Evolutionary conservation across 2,888 invertebrate species (phyloP), one percentile per base, ranked within the genome.

Genomic region (Pandemis corylana): DNA sequence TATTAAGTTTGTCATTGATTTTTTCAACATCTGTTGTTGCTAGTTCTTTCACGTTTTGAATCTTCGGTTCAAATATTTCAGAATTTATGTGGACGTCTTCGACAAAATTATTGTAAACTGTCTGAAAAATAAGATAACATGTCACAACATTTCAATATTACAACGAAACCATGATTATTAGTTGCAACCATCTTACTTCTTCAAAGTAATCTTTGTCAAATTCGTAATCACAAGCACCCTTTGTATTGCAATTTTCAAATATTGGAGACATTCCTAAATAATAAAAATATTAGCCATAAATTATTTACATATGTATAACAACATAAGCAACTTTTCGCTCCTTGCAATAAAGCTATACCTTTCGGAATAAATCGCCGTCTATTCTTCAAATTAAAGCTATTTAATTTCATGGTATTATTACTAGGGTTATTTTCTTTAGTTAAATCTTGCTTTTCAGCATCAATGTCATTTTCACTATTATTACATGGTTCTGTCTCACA

Each of bases 281-380:
- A 65, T 1, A 36, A n/a, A 20, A 1, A 36, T 5, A 9, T 46
- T 28, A 65, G 65, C 36, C 9, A 36, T 36, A 36, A 36, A 36
- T 2, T 36, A 36, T 36, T 36, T 36, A 4, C 28, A 13, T 6
- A 20, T 9, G 44, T 46, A 44, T 12, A 15, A 20, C 2, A 10
- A n/a, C 6, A 44, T 20, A 9, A 7, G 13, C 13, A 64, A 65
- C 7, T 65, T 49, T 59, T 28, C 4, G n/a, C 10, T 7, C 9
- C 41, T 3, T 44, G 15, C n/a, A 41, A 67, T 56, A 64, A 46
- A 65, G 36, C 68, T 5, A 71, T 83, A 94, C 96, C 96, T 94
- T 96, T 96, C 0, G 96, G 96, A 49, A 96, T 78, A 85, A 95
- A 95, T 44, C 88, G 85, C n/a, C 85, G 86, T 80, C 96, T 89